A percentile compares a stretch with the other conserved stretches of the same genome.
Conservation (phyloP, 2,113 vertebrate genomes). For the Erpornis zantholeuca region DNA sequence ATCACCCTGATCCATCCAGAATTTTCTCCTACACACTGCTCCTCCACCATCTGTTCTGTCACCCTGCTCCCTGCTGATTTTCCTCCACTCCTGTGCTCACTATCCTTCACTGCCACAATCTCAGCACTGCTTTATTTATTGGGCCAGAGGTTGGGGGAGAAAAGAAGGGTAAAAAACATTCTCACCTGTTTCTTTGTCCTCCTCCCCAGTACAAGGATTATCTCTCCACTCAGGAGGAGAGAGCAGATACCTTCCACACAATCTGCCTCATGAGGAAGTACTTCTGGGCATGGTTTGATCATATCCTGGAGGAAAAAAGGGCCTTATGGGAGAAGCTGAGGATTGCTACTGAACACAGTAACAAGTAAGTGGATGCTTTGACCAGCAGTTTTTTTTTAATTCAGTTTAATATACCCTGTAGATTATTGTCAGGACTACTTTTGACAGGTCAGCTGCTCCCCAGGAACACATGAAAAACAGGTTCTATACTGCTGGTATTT, state of each 20-base stretch:
- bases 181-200: background rate
- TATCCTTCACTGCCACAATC: background rate
- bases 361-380: constrained; percentile 74
- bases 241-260: constrained; percentile 44
- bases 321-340: constrained; percentile 65
- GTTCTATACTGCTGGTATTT: background rate
- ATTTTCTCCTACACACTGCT: background rate
- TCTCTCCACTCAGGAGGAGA: constrained; percentile 65
- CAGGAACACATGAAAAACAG: background rate
- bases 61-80: background rate
- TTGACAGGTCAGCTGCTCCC: background rate
- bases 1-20: background rate
- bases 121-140: background rate
- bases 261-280: constrained; percentile 72
- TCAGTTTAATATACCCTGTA: background rate
- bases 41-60: background rate
- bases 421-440: background rate
- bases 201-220: constrained; percentile 67
- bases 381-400: background rate
- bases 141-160: background rate
- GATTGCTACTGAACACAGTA: constrained; percentile 73
- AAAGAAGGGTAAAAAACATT: background rate
- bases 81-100: background rate
- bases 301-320: constrained; percentile 66
- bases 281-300: constrained; percentile 76